These are phyloP conservation scores for Matsumyia berberina DNA, from an alignment of 2,888 invertebrate genomes.

Conservation along the genomic window DNA sequence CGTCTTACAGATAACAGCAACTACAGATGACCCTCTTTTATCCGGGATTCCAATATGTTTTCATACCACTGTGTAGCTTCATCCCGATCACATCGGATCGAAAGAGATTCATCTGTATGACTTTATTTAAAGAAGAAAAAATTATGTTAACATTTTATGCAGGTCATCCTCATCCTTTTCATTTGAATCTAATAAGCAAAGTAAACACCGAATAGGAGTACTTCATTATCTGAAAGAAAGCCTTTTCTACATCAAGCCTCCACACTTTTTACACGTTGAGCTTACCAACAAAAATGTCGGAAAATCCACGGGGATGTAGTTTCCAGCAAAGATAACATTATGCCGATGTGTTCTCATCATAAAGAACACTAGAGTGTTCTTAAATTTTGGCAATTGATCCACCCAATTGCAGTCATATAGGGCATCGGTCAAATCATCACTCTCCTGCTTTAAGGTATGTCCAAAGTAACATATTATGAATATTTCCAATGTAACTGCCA, in stretches of 20 bases:
- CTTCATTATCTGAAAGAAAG: constrained; percentile 77
- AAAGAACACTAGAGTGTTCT: constrained; percentile 84
- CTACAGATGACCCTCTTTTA: too few species aligned
- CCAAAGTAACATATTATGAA: constrained; percentile 86
- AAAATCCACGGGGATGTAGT: constrained; percentile 85
- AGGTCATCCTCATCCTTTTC: constrained; percentile 12
- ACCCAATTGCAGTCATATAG: constrained; percentile 86
- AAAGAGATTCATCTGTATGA: too few species aligned
- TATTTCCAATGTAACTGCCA: constrained; percentile 85
- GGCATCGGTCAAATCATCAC: constrained; percentile 85
- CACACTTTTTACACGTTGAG: neutral
- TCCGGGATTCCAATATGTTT: too few species aligned
- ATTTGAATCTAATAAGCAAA: constrained; percentile 79
- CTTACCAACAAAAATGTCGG: constrained; percentile 85
- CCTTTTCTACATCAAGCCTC: neutral
- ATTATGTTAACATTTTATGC: neutral
- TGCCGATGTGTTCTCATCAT: constrained; percentile 85
- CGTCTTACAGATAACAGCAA: neutral
- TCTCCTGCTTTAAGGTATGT: constrained; percentile 85
- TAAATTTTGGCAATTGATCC: constrained; percentile 84
- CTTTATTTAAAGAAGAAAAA: too few species aligned
- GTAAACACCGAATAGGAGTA: constrained; percentile 80
- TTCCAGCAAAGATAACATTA: constrained; percentile 85
- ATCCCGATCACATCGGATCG: too few species aligned
- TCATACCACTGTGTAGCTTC: too few species aligned